Base-by-base conservation (phyloP, 1,140 invertebrate genomes). In the Mesaphorura yosii region DNA sequence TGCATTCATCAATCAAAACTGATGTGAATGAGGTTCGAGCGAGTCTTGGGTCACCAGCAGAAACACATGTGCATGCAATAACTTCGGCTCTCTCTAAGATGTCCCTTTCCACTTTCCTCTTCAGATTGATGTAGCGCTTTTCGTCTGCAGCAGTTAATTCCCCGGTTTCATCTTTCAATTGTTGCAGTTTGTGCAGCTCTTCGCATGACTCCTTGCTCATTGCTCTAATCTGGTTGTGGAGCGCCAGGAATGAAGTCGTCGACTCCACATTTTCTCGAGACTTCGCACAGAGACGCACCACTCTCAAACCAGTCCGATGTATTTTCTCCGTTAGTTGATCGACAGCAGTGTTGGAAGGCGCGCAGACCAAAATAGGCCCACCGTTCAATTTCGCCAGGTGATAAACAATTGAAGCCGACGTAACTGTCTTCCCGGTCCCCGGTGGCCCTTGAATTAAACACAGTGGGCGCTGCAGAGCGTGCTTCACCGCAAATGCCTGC, bases 271-370 rank as follows among this genome's bases (percentile, higher is more conserved):
- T 92, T 70, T 99, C 96, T 34, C 96, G 77, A 1, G 91, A 95
- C 71, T 98, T 98, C 12, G 96, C 95, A 71, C 93, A 98, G 1
- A 99, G 74, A 1, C 96, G 77, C 0, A 98, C 90, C 6, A 97
- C 88, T 72, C 98, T 98, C 14, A 99, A 73, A 38, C 94, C 95
- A 19, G 94, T 98, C 60, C 84, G 80, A 68, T 99, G 94, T 44
- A 99, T 97, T 70, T 98, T 99, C 70, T 98, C 94, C 0, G 95
- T 97, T 2, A 99, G 73, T 66, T 99, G 96, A 71, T 99, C 96
- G 0, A 99, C 96, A 39, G 96, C 96, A 10, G 95, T 99, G 67
- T 99, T 99, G 19, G 90, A 95, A 0, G 96, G 96, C 2, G 95
- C 95, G 71, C 95, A 99, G 0, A 99, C 96, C 0, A 99, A 71